A percentile compares a stretch with the other conserved stretches of the same genome.
Conservation (phyloP, 2,113 vertebrate species). For the Pelecanus crispus region DNA sequence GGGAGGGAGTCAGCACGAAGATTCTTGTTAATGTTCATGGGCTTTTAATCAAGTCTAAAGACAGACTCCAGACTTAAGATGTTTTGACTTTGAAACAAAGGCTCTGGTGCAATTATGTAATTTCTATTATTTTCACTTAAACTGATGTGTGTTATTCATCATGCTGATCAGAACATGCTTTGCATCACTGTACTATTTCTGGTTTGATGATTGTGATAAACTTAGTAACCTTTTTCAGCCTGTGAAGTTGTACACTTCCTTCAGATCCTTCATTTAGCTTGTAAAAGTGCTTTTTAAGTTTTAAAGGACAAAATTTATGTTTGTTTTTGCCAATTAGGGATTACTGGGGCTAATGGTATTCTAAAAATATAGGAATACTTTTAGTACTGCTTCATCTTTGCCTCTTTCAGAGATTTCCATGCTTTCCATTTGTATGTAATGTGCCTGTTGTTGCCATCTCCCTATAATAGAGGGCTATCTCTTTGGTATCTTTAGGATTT, state of each 20-base stretch:
- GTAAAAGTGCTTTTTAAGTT: not conserved
- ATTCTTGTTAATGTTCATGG: not conserved
- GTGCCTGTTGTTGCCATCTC: not conserved
- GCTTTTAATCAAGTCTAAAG: slow-evolving; percentile 6
- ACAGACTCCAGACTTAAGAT: not conserved
- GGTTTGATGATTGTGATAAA: not conserved
- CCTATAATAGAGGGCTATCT: slow-evolving; percentile 42
- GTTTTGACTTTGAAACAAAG: slow-evolving; percentile 39
- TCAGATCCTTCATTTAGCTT: not conserved
- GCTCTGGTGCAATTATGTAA: not conserved
- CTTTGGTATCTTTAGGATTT: slow-evolving; percentile 50
- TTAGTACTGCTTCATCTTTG: not conserved
- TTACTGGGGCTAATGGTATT: not conserved
- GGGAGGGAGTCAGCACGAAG: not conserved
- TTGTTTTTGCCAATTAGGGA: not conserved
- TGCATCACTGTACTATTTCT: slow-evolving; percentile 1
- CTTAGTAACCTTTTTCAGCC: not conserved
- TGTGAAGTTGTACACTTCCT: not conserved
- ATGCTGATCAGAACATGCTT: not conserved
- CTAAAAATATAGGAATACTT: not conserved
- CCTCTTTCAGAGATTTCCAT: not conserved
- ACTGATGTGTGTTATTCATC: not conserved
- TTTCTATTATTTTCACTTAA: slow-evolving; percentile 4
- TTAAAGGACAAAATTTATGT: not conserved
- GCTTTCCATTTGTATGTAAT: not conserved